These are phyloP conservation scores for Andrena haemorrhoa DNA, from an alignment of 2,888 invertebrate species.

Conservation along the genomic window DNA sequence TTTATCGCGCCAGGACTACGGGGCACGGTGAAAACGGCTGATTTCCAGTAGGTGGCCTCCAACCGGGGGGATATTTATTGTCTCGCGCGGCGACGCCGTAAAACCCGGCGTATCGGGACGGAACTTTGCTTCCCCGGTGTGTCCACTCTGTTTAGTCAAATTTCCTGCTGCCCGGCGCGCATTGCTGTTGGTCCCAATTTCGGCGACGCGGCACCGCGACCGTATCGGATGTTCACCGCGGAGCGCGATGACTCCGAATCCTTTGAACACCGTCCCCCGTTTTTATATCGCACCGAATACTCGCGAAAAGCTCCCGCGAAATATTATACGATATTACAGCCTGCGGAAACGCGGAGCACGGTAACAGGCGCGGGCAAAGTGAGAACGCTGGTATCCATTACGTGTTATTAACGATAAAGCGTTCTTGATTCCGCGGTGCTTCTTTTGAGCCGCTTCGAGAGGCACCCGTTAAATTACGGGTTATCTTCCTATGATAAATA, in stretches of 20 bases:
- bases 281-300: constrained; percentile 29
- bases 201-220: background rate
- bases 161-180: background rate
- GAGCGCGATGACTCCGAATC: background rate
- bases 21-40: constrained; percentile 62
- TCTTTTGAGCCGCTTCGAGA: background rate
- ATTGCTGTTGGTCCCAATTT: background rate
- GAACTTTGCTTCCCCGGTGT: constrained; percentile 26
- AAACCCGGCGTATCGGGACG: constrained; percentile 42
- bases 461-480: background rate
- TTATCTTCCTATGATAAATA: too few relatives aligned
- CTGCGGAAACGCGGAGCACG: background rate
- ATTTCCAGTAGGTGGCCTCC: constrained; percentile 50
- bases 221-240: background rate
- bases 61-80: constrained; percentile 46
- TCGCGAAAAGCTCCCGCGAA: background rate
- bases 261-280: constrained; percentile 22
- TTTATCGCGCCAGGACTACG: constrained; percentile 50
- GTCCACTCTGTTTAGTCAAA: constrained; percentile 19
- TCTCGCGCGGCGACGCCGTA: constrained; percentile 10
- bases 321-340: background rate
- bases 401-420: constrained; percentile 43
- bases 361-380: constrained; percentile 24
- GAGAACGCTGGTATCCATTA: constrained; percentile 41
- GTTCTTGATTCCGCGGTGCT: constrained; percentile 17